phyloP scores from a whole-genome alignment of 2,113 vertebrate genomes.

The Tragelaphus buxtoni region DNA sequence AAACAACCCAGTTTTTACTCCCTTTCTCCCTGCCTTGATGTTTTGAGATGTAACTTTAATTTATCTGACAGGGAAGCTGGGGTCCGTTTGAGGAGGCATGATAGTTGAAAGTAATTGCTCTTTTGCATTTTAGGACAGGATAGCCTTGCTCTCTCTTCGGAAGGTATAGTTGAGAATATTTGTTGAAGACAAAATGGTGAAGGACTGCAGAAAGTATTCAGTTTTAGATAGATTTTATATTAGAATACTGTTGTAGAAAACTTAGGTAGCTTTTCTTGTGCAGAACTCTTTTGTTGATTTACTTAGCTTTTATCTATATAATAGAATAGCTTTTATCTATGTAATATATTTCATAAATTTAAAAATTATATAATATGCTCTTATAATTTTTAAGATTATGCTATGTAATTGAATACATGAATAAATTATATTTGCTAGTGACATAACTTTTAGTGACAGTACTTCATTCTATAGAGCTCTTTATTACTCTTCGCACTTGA shows the following conservation, averaged over 20 bases:
- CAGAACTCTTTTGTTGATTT: no score
- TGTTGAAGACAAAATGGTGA: not conserved
- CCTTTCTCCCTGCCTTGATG: not conserved
- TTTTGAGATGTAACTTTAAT: not conserved
- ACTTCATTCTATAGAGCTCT: not conserved
- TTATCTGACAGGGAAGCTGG: not conserved
- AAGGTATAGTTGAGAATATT: not conserved
- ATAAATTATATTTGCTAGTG: not conserved
- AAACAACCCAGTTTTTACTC: not conserved
- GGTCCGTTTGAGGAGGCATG: not conserved
- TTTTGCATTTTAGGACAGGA: not conserved
- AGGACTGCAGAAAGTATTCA: not conserved
- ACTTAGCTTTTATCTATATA: not conserved
- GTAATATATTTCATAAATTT: not conserved
- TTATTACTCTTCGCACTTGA: not conserved
- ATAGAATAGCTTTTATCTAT: not conserved
- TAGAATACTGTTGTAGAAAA: not conserved
- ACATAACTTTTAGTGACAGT: not conserved
- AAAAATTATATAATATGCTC: not conserved
- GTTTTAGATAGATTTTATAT: not conserved
- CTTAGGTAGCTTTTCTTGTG: no score
- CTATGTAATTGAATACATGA: not conserved
- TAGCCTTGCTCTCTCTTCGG: not conserved
- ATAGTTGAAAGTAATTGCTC: not conserved
- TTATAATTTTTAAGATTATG: not conserved